Evolutionary conservation across 1,140 invertebrate genomes (phyloP).

Genomic region (Globodera rostochiensis): DNA sequence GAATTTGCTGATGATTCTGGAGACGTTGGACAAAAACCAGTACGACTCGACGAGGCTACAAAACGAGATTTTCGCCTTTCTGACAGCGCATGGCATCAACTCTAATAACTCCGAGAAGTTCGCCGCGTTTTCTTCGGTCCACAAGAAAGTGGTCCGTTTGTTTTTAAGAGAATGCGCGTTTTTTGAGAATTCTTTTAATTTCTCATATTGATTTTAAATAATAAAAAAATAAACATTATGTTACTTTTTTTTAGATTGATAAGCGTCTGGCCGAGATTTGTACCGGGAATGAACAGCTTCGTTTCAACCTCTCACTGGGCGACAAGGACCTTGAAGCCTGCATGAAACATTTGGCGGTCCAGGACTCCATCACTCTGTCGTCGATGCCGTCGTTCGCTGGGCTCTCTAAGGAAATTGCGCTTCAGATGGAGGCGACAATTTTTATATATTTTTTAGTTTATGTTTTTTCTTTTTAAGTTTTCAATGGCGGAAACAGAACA

Average conservation of each 20-base stretch:
- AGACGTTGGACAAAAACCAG: constrained; percentile 10
- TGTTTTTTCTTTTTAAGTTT: not conserved
- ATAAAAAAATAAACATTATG: too few relatives aligned
- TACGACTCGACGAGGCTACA: not conserved
- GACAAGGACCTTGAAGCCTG: constrained; percentile 28
- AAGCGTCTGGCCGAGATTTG: constrained; percentile 16
- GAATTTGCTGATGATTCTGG: constrained; percentile 22
- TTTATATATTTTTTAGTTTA: not conserved
- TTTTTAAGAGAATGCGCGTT: not conserved
- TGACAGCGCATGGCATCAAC: constrained; percentile 7
- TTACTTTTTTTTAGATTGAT: constrained; percentile 4
- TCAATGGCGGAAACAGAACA: not conserved
- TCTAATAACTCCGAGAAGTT: constrained; percentile 12
- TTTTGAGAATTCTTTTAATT: not conserved
- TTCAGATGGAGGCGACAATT: not conserved
- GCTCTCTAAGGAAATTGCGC: not conserved
- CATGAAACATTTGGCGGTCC: constrained; percentile 15
- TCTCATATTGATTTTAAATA: too few relatives aligned
- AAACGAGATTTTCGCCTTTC: constrained; percentile 11
- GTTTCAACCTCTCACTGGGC: constrained; percentile 7
- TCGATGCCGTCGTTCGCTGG: constrained; percentile 9
- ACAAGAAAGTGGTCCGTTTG: constrained; percentile 6
- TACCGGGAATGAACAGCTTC: constrained; percentile 10
- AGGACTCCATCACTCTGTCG: constrained; percentile 23
- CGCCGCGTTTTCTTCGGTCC: not conserved